These are phyloP conservation scores for Myotis pilosus DNA, from an alignment of 2,797 vertebrate genomes.

Conservation along the genomic window DNA sequence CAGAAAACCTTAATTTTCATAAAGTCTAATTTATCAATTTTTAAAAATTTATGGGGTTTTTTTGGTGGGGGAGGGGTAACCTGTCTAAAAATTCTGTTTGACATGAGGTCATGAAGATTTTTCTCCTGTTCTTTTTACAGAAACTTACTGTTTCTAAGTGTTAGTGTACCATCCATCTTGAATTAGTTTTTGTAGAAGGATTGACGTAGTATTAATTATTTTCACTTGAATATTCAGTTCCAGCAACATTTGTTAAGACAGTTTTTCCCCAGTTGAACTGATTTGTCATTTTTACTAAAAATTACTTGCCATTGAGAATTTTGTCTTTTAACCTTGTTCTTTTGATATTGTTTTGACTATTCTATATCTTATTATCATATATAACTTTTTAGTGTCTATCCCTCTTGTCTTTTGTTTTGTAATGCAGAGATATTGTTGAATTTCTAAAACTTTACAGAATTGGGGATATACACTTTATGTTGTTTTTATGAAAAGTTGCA, in stretches of 20 bases:
- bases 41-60: not conserved
- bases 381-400: not conserved
- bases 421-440: not conserved
- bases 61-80: not conserved
- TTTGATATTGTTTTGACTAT: not conserved
- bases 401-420: not conserved
- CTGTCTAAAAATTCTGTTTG: constrained; percentile 8
- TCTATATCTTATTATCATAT: not conserved
- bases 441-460: constrained; percentile 22
- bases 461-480: not conserved
- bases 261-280: not conserved
- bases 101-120: not conserved
- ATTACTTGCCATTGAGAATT: not conserved
- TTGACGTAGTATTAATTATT: not conserved
- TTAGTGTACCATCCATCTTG: not conserved
- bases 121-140: not conserved
- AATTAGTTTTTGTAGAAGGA: not conserved
- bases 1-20: not conserved
- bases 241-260: not conserved
- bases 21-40: not conserved
- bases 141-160: not conserved
- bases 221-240: not conserved
- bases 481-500: not conserved
- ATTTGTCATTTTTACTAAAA: constrained; percentile 4
- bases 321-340: not conserved